These are phyloP conservation scores for Cepaea hortensis DNA, from an alignment of 2,888 invertebrate genomes.

Conservation along the genomic window DNA sequence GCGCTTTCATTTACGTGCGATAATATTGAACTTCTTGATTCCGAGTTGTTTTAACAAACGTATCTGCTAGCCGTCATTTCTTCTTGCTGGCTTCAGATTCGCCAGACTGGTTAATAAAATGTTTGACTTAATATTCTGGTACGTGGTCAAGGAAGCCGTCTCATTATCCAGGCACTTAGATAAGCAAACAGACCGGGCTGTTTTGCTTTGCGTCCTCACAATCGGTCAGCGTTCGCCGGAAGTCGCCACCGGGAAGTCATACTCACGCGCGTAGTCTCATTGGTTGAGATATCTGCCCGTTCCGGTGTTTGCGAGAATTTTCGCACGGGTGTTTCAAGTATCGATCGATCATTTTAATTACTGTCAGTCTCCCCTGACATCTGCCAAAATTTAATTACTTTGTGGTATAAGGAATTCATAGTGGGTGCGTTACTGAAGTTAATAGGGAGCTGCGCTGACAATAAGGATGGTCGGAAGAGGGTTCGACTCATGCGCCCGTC, in stretches of 20 bases:
- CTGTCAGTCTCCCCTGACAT: neutral
- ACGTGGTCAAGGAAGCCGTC: constrained; percentile 11
- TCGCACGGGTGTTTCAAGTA: constrained; percentile 13
- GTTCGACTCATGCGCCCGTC: too few relatives aligned
- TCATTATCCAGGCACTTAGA: constrained; percentile 43
- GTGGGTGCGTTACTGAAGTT: too few relatives aligned
- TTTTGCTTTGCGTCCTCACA: constrained; percentile 42
- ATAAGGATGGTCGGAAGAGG: too few relatives aligned
- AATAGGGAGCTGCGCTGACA: too few relatives aligned
- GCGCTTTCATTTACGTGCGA: neutral
- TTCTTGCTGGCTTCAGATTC: neutral
- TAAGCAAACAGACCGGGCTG: constrained; percentile 22
- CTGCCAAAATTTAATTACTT: neutral
- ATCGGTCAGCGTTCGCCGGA: constrained; percentile 37
- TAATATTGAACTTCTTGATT: neutral
- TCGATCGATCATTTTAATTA: neutral
- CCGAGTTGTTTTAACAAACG: neutral
- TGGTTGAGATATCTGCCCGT: constrained; percentile 25
- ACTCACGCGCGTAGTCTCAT: constrained; percentile 43
- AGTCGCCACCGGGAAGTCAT: constrained; percentile 41
- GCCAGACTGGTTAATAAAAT: neutral
- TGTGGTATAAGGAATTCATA: too few relatives aligned
- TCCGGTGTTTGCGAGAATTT: constrained; percentile 34
- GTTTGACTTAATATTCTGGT: constrained; percentile 40
- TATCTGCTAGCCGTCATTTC: neutral